Conservation (phyloP, 2,797 vertebrate species). For the Cyclura pinguis region DNA sequence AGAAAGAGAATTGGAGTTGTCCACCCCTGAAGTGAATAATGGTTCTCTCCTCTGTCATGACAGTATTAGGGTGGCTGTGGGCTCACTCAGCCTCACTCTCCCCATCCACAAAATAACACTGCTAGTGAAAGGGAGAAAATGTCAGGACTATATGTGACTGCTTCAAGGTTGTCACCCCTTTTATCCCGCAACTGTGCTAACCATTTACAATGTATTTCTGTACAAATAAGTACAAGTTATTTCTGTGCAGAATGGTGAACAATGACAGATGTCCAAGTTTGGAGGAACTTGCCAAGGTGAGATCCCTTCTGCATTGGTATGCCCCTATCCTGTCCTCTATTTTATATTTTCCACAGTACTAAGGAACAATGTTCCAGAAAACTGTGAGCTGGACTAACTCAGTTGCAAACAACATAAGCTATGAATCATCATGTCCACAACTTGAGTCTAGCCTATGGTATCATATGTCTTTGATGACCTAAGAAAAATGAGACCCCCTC, state of each 20-base stretch:
- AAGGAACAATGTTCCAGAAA: not conserved
- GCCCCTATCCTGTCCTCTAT: not conserved
- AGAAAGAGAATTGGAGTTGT: too few species aligned
- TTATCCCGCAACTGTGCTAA: too few species aligned
- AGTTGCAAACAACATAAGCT: not conserved
- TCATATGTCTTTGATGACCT: not conserved
- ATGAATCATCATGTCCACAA: not conserved
- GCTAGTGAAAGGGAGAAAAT: too few species aligned
- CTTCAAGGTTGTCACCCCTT: too few species aligned
- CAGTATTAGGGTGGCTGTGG: too few species aligned
- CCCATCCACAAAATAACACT: not conserved
- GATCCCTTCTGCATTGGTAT: not conserved
- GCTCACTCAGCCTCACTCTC: too few species aligned
- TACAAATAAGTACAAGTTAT: not conserved
- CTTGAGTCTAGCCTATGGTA: not conserved
- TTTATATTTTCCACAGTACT: not conserved
- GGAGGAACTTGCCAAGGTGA: not conserved
- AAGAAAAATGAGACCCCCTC: too few species aligned
- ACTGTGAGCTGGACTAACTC: not conserved
- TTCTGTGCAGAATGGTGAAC: not conserved
- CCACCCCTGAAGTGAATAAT: too few species aligned
- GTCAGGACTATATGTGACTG: not conserved
- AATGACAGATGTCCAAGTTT: not conserved
- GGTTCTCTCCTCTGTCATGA: not conserved
- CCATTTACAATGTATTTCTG: too few species aligned